These are phyloP conservation scores for Willowsia nigromaculata DNA, from an alignment of 2,888 invertebrate genomes.

Conservation along the genomic window DNA sequence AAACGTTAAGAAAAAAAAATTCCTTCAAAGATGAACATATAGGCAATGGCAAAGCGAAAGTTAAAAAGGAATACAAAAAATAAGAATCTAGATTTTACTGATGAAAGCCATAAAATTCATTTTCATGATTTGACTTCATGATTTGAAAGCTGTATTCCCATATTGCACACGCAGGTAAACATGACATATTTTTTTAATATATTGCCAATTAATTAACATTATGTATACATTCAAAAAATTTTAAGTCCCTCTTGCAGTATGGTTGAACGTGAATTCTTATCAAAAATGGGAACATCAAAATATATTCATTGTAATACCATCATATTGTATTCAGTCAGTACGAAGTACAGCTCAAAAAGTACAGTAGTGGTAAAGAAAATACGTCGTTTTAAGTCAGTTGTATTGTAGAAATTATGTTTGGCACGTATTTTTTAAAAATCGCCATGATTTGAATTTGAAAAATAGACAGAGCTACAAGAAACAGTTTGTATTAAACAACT, in stretches of 20 bases:
- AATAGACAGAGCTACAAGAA: constrained; percentile 18
- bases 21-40: not conserved
- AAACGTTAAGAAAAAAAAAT: not conserved
- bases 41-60: not conserved
- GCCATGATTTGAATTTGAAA: not conserved
- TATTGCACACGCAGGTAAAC: no score
- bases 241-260: not conserved
- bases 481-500: not conserved
- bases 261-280: no score
- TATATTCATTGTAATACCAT: constrained; percentile 18
- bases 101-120: not conserved
- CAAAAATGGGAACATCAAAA: not conserved
- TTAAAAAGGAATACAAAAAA: not conserved
- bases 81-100: not conserved
- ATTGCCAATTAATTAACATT: no score
- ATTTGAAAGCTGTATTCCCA: no score
- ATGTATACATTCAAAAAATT: no score
- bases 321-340: constrained; percentile 7
- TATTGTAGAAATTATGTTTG: constrained; percentile 7
- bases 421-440: constrained; percentile 24
- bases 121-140: no score
- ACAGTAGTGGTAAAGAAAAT: constrained; percentile 33
- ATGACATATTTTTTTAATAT: no score
- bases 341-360: not conserved
- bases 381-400: constrained; percentile 8